Evolutionary conservation across 1,140 invertebrate genomes (phyloP), one percentile per base, ranked within the genome.

Genomic region (Solen grandis): DNA sequence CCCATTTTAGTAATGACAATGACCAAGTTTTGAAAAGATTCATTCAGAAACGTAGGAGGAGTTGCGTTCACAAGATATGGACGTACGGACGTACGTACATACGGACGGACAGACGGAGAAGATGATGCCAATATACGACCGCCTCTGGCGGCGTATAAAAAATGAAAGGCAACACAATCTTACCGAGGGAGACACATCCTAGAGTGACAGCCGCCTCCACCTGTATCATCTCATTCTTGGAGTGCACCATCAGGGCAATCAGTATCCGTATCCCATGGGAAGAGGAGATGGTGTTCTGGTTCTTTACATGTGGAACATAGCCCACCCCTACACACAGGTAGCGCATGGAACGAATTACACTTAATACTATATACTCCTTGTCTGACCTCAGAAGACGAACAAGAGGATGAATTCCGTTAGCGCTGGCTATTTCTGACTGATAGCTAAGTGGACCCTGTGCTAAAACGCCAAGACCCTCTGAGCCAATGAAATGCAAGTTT

Each of bases 181-280:
- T 78, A 92, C 90, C 89, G 72, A 92, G 70, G 33, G 88, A 84
- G 14, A 90, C 88, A 83, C 84, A 83, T 3, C 85, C 91, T 14
- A 92, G 82, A 1, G 91, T 90, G 27, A 89, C 76, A 27, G 91
- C 91, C 8, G 91, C 79, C 75, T 92, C 91, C 25, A 91, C 90
- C 72, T 91, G 88, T 27, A 92, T 88, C 52, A 84, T 63, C 70
- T 91, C 89, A 78, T 88, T 87, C 38, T 82, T 79, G 4, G 90
- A 89, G 80, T 91, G 88, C 10, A 90, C 85, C 88, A 91, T 88
- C 27, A 92, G 83, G 2, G 88, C 90, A 5, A 92, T 82, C 1
- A 92, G 82, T 38, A 87, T 87, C 68, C 86, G 88, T 22, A 92
- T 86, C 2, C 91, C 91, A 0, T 85, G 82, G 14, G 86, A 86